A percentile compares a stretch with the other conserved stretches of the same genome.
Evolutionary conservation across 2,113 vertebrate genomes (phyloP).

Genomic region (Leptobrachium leishanense): DNA sequence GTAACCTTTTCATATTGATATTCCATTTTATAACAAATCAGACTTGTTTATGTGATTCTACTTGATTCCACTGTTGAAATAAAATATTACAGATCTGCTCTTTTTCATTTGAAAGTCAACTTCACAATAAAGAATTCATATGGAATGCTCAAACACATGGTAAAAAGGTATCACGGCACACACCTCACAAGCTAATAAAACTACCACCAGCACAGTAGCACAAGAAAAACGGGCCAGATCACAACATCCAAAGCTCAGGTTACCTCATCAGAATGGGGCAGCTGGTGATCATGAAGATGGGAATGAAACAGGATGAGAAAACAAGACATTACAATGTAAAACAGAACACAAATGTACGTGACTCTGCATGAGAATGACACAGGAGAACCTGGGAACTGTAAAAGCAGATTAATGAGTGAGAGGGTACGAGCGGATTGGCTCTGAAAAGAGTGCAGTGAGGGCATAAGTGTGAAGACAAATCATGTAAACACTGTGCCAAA

Average conservation of each 20-base stretch:
- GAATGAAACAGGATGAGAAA: constrained; percentile 51
- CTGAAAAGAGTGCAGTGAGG: not conserved
- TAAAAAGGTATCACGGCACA: constrained; percentile 46
- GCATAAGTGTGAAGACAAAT: not conserved
- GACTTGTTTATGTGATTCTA: too few relatives aligned
- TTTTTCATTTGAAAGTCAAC: not conserved
- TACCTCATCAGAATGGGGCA: constrained; percentile 77
- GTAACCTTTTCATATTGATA: too few relatives aligned
- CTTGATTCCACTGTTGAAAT: too few relatives aligned
- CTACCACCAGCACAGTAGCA: constrained; percentile 39
- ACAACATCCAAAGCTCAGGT: constrained; percentile 54
- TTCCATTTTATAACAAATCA: too few relatives aligned
- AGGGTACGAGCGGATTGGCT: not conserved
- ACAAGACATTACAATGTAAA: constrained; percentile 26
- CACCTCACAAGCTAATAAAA: constrained; percentile 46
- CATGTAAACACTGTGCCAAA: too few relatives aligned
- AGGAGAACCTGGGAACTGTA: not conserved
- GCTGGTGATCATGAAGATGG: constrained; percentile 59
- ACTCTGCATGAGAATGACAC: not conserved
- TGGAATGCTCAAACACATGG: not conserved
- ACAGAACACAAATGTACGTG: not conserved
- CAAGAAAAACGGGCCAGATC: not conserved
- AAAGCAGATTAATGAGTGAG: not conserved
- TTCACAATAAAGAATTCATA: not conserved
- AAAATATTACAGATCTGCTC: not conserved